Evolutionary conservation across 1,140 invertebrate genomes (phyloP), one percentile per base, ranked within the genome.

Genomic region (Hormaphis cornu): DNA sequence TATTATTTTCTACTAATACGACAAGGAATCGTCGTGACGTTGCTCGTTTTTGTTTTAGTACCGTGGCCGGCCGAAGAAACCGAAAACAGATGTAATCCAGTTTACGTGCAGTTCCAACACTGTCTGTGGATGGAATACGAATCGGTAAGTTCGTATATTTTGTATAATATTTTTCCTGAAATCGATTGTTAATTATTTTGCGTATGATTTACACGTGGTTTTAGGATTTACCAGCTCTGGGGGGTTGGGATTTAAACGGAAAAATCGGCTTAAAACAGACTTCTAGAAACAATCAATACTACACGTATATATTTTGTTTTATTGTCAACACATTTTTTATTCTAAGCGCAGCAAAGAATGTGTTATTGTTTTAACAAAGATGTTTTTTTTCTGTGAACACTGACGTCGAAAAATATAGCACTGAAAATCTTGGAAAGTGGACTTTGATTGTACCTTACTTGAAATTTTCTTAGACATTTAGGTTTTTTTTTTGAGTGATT

Each of bases 71-170:
- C 22, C 26, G 52, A 28, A 33, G 70, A 71, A 16, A 50, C 37
- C 26, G 70, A 52, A 53, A 54, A 52, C 35, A 63, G n/a, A 35
- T 71, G 70, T 20, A 71, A 71, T 54, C 70, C 70, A 9, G 48
- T 66, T 18, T 59, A 59, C 33, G 70, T 71, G 18, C 70, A 71
- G 22, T 71, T 71, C 37, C 58, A 63, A 54, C 70, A 71, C 35
- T 71, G 70, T n/a, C 9, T 71, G n/a, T 71, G 70, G 70, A 22
- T 52, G 16, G 58, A 63, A 54, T 71, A 61, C 18, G 70, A 71
- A 66, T 24, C 59, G 48, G 70, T 71, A 53, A 71, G 50, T 63
- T 20, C 3, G 3, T n/a, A 46, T n/a, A 10, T 9, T 63, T n/a
- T 10, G 1, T 46, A 46, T 16, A n/a, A 46, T 8, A 46, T 10